These are phyloP conservation scores for Kryptolebias marmoratus DNA, from an alignment of 2,113 vertebrate species.

Conservation along the genomic window DNA sequence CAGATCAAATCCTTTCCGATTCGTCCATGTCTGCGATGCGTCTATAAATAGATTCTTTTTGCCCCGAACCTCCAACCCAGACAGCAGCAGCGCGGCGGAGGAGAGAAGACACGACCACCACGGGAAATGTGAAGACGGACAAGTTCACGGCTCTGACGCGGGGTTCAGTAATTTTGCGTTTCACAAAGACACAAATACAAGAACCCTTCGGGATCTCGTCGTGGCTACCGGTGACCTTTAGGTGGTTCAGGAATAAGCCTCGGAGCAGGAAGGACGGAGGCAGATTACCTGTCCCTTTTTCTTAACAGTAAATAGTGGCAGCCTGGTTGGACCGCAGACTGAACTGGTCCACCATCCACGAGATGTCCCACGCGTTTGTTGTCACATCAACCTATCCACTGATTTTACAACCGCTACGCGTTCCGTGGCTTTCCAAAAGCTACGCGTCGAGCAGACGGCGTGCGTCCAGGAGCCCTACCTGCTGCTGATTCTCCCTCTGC, in stretches of 20 bases:
- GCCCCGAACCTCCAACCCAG: no score
- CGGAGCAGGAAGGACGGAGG: not conserved
- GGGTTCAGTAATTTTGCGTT: no score
- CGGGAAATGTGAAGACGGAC: no score
- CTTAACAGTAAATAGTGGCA: not conserved
- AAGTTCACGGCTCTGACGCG: no score
- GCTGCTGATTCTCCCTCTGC: conserved; percentile 95
- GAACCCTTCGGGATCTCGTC: not conserved
- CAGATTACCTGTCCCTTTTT: not conserved
- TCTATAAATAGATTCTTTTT: no score
- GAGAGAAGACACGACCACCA: not conserved
- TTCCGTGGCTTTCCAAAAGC: not conserved
- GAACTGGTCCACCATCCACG: no score
- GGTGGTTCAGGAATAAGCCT: not conserved
- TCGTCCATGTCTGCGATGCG: no score
- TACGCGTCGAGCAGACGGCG: not conserved
- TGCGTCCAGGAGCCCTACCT: conserved; percentile 76
- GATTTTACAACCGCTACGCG: not conserved
- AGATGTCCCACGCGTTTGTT: not conserved
- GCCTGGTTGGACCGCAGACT: no score
- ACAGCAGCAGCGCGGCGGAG: not conserved
- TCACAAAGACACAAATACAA: not conserved
- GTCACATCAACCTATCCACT: not conserved
- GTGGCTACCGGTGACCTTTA: not conserved
- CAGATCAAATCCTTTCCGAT: no score